phyloP scores from a whole-genome alignment of 2,797 vertebrate genomes.

The Neosalanx taihuensis region DNA sequence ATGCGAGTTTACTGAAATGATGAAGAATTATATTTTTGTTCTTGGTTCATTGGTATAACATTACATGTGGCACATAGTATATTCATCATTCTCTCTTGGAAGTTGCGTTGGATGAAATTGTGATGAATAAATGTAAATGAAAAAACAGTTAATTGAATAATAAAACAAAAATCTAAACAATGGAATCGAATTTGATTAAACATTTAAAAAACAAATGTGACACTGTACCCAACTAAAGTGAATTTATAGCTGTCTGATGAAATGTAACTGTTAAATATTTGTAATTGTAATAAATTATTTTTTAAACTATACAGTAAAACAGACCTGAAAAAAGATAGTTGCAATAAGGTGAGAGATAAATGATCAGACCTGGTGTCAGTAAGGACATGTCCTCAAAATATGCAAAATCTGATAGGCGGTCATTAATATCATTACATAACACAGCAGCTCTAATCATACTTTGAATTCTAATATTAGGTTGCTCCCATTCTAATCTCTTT shows the following conservation, averaged over 20 bases:
- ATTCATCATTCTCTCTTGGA: background rate
- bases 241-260: too few species aligned
- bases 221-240: too few species aligned
- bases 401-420: constrained; percentile 21
- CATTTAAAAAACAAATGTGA: too few species aligned
- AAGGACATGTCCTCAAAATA: background rate
- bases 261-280: background rate
- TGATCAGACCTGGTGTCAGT: background rate
- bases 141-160: background rate
- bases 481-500: constrained; percentile 68
- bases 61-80: background rate
- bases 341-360: too few species aligned
- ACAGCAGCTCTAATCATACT: constrained; percentile 57
- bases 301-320: background rate
- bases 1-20: background rate
- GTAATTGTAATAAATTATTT: background rate
- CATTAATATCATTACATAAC: constrained; percentile 57
- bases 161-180: background rate
- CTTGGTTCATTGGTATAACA: background rate
- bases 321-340: background rate
- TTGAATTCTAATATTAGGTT: constrained; percentile 69
- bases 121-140: too few species aligned
- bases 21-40: background rate
- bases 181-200: background rate
- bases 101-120: too few species aligned